These are phyloP conservation scores for Eurytoma californica DNA, from an alignment of 2,888 invertebrate species.

Conservation along the genomic window DNA sequence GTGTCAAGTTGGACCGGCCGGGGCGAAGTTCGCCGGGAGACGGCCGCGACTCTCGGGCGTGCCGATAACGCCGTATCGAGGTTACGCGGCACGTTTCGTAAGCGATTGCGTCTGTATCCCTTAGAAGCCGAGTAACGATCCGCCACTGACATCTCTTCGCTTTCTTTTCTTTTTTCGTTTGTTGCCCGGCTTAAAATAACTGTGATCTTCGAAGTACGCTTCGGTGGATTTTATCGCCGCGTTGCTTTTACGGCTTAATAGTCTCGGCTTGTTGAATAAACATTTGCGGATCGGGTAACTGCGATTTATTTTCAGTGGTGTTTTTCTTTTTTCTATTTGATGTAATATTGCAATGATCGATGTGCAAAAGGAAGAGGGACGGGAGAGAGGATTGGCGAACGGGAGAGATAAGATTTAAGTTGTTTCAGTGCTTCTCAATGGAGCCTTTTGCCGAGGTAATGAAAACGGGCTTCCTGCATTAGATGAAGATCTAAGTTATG, in stretches of 20 bases:
- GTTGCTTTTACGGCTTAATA: too few relatives aligned
- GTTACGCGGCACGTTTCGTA: constrained; percentile 41
- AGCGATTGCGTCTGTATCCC: constrained; percentile 26
- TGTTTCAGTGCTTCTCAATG: constrained; percentile 35
- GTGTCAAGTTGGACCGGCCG: constrained; percentile 30
- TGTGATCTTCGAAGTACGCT: too few relatives aligned
- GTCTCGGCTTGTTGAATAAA: too few relatives aligned
- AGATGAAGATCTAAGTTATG: constrained; percentile 48
- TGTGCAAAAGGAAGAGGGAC: too few relatives aligned
- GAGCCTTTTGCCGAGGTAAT: constrained; percentile 26
- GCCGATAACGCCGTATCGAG: constrained; percentile 27
- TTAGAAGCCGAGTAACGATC: constrained; percentile 16
- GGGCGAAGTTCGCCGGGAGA: not conserved
- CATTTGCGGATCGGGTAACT: too few relatives aligned
- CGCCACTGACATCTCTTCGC: not conserved
- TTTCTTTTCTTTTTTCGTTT: too few relatives aligned
- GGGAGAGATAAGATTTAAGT: constrained; percentile 6
- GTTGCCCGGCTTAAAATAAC: too few relatives aligned
- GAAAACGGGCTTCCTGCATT: constrained; percentile 47
- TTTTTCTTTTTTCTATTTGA: too few relatives aligned
- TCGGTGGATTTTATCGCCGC: too few relatives aligned
- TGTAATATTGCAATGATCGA: too few relatives aligned
- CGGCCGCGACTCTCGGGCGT: not conserved
- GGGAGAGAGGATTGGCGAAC: too few relatives aligned
- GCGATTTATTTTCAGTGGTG: too few relatives aligned